Base-by-base conservation (phyloP, 2,888 invertebrate genomes). In the Stegophylla sp. region DNA sequence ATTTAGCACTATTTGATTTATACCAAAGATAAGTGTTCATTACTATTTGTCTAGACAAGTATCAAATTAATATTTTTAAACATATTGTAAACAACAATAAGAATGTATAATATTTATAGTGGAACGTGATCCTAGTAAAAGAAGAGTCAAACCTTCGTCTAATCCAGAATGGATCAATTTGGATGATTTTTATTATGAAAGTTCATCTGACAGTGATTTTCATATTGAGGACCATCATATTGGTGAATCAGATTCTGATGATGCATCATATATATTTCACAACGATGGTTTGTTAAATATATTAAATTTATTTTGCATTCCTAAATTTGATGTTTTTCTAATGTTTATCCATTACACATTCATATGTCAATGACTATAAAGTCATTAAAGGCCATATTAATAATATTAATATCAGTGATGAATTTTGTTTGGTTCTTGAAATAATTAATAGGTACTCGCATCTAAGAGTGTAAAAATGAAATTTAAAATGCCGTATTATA, bases 201-300 rank as follows among this genome's bases (percentile, higher is more conserved):
- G 96, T 86, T 95, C 95, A 0, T 96, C 97, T 86, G 97, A 97
- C 87, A 96, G 96, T 82, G 97, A 97, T 88, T 97, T 96, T 87
- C 91, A 96, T 77, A 94, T 95, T 82, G 94, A 94, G 86, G 94
- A 94, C 86, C 94, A 94, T 85, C 61, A 67, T 76, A 79, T 83
- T 45, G 75, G 82, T 67, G 84, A 83, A 72, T 83, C 82, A 69
- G 83, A 83, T 56, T 82, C 77, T 53, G 82, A 82, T 63, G 63
- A 56, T 17, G 82, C 72, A 59, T 83, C 82, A 51, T 67, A 82
- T 73, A 76, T 77, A 10, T 73, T 75, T 13, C 66, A 48, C 64
- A 61, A 77, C 26, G 76, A 81, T 64, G 82, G 81, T 77, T 23
- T 53, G 23, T 56, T 61, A 28, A 51, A 34, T 53, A 73, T 43